These are phyloP conservation scores for Eupeodes luniger DNA, from an alignment of 2,888 invertebrate species.

Conservation along the genomic window DNA sequence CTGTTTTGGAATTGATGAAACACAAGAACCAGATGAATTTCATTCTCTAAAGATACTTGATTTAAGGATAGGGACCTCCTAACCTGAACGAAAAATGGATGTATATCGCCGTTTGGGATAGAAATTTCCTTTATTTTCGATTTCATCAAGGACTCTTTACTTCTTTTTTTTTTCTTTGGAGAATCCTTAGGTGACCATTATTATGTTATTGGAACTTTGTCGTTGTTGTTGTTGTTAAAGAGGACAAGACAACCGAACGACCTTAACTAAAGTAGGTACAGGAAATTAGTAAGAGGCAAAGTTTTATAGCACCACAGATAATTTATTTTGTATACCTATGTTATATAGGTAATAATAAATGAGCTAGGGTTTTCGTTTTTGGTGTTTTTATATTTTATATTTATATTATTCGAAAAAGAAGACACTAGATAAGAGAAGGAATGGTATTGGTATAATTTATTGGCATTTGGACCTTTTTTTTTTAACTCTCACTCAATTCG, in stretches of 20 bases:
- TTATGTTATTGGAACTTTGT: neutral
- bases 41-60: no score
- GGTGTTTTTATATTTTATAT: conserved; percentile 17
- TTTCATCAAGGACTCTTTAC: conserved; percentile 7
- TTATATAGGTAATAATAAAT: neutral
- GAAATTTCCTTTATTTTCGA: neutral
- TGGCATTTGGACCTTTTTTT: conserved; percentile 25
- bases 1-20: neutral
- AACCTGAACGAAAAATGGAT: no score
- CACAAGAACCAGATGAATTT: conserved; percentile 10
- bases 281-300: conserved; percentile 16
- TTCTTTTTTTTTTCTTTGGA: neutral
- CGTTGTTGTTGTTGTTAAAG: neutral
- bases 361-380: neutral
- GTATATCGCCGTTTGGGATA: neutral
- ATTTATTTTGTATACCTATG: neutral
- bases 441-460: conserved; percentile 17
- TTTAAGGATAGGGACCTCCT: no score
- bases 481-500: neutral
- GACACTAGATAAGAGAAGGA: conserved; percentile 1
- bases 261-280: neutral
- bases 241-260: neutral
- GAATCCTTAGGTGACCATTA: conserved; percentile 4
- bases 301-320: conserved; percentile 17
- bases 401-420: conserved; percentile 15